phyloP scores from a whole-genome alignment of 1,140 invertebrate genomes.

The Thaumetopoea pityocampa region DNA sequence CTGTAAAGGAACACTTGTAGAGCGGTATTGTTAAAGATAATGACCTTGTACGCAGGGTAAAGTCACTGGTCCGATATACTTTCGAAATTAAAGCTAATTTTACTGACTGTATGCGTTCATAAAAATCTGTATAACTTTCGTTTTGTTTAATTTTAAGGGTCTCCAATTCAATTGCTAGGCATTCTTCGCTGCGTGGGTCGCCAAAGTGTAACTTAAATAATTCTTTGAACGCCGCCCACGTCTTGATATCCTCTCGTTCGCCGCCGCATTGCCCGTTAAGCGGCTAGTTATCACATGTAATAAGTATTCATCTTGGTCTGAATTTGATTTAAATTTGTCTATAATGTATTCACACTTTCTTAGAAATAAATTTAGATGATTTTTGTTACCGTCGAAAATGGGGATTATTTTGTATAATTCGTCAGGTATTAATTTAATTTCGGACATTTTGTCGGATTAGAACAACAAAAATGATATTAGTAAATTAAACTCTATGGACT shows the following conservation, averaged over 20 bases:
- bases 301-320: slow-evolving; percentile 19
- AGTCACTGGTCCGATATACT: too few species aligned
- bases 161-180: slow-evolving; percentile 23
- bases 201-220: slow-evolving; percentile 19
- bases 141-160: slow-evolving; percentile 8
- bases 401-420: slow-evolving; percentile 14
- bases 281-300: slow-evolving; percentile 20
- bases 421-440: too few species aligned
- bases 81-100: slow-evolving; percentile 19
- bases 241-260: slow-evolving; percentile 17
- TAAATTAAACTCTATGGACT: too few species aligned
- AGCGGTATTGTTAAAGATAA: slow-evolving; percentile 24
- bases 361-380: slow-evolving; percentile 16
- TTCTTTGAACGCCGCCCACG: slow-evolving; percentile 12
- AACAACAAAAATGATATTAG: too few species aligned
- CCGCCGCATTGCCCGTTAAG: slow-evolving; percentile 19
- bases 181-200: slow-evolving; percentile 18
- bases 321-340: slow-evolving; percentile 11
- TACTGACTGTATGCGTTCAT: slow-evolving; percentile 19
- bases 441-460: too few species aligned
- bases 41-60: slow-evolving; percentile 8
- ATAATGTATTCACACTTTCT: slow-evolving; percentile 26
- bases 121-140: slow-evolving; percentile 23
- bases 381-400: slow-evolving; percentile 5
- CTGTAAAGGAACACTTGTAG: slow-evolving; percentile 30